Percentiles rank a stretch among this genome's conserved stretches.
phyloP scores from a whole-genome alignment of 1,140 invertebrate species.

The Temnothorax curvispinosus region DNA sequence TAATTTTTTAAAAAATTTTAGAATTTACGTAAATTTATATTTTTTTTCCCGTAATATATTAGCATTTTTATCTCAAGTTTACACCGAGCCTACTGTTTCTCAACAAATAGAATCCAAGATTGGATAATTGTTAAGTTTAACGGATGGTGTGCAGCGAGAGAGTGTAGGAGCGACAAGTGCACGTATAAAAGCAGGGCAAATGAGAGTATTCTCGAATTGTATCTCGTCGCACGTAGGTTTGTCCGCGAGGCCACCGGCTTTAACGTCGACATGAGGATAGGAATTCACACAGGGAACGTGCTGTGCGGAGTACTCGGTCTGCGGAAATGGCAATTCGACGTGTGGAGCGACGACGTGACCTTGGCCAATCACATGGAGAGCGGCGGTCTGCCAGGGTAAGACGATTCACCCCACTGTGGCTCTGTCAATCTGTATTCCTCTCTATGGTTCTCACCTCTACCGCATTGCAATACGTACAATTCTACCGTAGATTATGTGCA shows the following conservation, averaged over 20 bases:
- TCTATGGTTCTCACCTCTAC: not conserved
- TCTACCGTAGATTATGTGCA: not conserved
- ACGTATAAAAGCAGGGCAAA: not conserved
- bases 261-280: conserved; percentile 98
- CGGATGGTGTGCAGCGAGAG: not conserved
- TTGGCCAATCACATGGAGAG: conserved; percentile 99
- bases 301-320: conserved; percentile 98
- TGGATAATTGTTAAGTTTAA: not conserved
- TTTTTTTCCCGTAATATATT: not conserved
- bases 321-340: conserved; percentile 99
- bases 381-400: conserved; percentile 96
- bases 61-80: not conserved
- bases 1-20: not conserved
- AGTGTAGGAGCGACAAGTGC: not conserved
- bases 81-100: not conserved
- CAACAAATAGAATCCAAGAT: not conserved
- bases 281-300: conserved; percentile 97
- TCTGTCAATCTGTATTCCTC: not conserved
- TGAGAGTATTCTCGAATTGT: not conserved
- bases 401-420: not conserved
- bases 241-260: conserved; percentile 95
- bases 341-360: conserved; percentile 99
- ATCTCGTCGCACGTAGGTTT: conserved; percentile 87
- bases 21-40: not conserved
- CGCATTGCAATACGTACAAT: not conserved